Base-by-base conservation (phyloP, 2,113 vertebrate genomes). In the Macrotus californicus region DNA sequence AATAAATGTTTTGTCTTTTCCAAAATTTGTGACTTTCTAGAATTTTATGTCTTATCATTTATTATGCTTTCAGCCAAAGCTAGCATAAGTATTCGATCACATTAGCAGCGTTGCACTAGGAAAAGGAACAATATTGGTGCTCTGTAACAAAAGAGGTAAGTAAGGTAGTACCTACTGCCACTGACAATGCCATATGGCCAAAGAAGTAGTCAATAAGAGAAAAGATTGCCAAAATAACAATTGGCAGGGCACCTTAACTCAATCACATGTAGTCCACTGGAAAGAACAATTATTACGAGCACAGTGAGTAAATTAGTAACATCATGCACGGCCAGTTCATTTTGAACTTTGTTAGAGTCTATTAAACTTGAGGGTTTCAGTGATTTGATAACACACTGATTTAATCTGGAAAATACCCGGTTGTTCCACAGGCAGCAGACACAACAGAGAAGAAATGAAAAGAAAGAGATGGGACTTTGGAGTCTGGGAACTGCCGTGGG, bases 11-110 rank as follows among this genome's bases (percentile, higher is more conserved):
- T 82, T 13, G 13, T 50, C 59, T 79, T 96, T 91, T 75, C 5
- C 50, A 93, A 79, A 92, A 87, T 80, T 67, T 61, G 34, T 83
- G 54, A 82, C 29, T 72, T 86, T 93, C 66, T 75, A 86, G 61
- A 88, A 87, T 89, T 87, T 95, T 79, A 34, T 95, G 54, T 61
- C 86, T 96, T 89, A 73, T 92, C 54, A 95, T 54, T 66, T 91
- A 95, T 87, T 48, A 72, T 82, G 34, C 46, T 94, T 59, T 86
- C 84, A 96, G 94, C 98, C 95, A 86, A 93, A 59, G 64, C 86
- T 96, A 76, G 72, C 82, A 82, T 59, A 94, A 67, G 13, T 88
- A 95, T 85, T 89, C 96, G 89, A 84, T 61, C 87, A 96, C 19
- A 76, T 84, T 82, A 95, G 52, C n/a, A 92, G 12, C 22, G 43